Percentiles rank a stretch among this genome's conserved stretches.
Conservation (phyloP, 2,113 vertebrate genomes). For the Daphoenositta chrysoptera region DNA sequence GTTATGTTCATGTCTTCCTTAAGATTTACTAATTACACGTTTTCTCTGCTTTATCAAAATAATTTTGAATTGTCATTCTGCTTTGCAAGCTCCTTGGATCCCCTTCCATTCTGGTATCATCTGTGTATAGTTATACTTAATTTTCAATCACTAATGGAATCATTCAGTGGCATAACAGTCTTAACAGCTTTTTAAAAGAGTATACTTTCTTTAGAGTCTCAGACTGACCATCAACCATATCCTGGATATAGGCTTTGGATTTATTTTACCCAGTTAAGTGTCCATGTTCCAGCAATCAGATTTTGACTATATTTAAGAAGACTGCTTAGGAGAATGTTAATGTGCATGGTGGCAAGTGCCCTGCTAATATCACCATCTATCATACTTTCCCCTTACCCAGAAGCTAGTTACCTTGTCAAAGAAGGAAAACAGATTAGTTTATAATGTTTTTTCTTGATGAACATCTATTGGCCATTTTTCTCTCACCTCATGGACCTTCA, state of each 20-base stretch:
- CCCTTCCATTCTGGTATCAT: background rate
- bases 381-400: background rate
- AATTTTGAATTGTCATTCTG: background rate
- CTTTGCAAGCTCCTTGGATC: background rate
- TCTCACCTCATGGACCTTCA: background rate
- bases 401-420: background rate
- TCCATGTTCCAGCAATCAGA: background rate
- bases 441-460: background rate
- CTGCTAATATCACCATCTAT: background rate
- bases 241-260: background rate
- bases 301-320: background rate
- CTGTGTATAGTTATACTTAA: background rate
- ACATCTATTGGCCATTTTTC: background rate
- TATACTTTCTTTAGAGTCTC: background rate
- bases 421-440: background rate
- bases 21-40: background rate
- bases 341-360: background rate
- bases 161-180: background rate
- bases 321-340: background rate
- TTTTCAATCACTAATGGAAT: constrained; percentile 4
- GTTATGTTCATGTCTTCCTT: background rate
- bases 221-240: background rate
- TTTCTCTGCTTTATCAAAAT: background rate
- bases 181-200: constrained; percentile 1
- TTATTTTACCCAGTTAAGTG: background rate